Evolutionary conservation across 2,888 invertebrate genomes (phyloP), one percentile per base, ranked within the genome.

Genomic region (Hemicrepidius hirtus): DNA sequence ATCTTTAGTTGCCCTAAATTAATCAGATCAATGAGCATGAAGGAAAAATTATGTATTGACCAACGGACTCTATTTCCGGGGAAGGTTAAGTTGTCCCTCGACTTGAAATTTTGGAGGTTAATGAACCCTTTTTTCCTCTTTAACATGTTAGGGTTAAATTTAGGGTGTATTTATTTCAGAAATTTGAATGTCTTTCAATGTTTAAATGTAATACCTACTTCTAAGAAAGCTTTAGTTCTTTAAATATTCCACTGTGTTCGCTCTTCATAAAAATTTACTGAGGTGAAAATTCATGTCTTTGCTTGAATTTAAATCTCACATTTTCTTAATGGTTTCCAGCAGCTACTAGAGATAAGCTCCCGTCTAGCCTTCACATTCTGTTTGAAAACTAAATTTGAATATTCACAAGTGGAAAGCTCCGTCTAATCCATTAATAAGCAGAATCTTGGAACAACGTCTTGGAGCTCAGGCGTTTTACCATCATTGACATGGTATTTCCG

Each of bases 401-500:
- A 59, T 59, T 18, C 37, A 21, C 40, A 18, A 37, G 40, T 59
- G 28, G 24, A 59, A 40, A 21, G 40, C 40, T 59, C n/a, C 18
- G 18, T 18, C 37, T 59, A 40, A 59, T 21, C 20, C 41, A n/a
- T 41, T 60, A 60, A 60, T 60, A 60, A 60, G 41, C 41, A 24
- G 60, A 41, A 6, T 21, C 21, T 41, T 41, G 21, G 24, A 7
- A 7, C 40, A 6, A 21, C 7, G 24, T 21, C 37, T 37, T 16
- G 20, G 10, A n/a, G 21, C 41, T 60, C 41, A 60, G 41, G 37
- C 57, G 20, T 53, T 57, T 37, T 37, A 57, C 32, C 57, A 10
- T 35, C 41, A 40, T 37, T 21, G 60, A 60, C 60, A 41, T 60
- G n/a, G 60, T 60, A 60, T 60, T 60, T 40, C 40, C 60, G 60